Evolutionary conservation across 2,888 invertebrate species (phyloP).

Genomic region (Mythimna lalbum): DNA sequence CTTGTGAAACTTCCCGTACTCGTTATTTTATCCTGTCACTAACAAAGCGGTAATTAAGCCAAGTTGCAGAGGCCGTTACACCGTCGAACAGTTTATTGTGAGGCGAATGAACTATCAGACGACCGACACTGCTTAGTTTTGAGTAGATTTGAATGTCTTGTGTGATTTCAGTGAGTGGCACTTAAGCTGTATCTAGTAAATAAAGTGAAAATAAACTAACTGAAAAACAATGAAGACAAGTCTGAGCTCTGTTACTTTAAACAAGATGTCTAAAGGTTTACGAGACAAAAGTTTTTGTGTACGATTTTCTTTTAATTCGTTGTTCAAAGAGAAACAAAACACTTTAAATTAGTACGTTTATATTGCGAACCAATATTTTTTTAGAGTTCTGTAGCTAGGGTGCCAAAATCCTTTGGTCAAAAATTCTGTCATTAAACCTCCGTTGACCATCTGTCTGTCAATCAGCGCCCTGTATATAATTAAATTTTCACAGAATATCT

Average conservation of each 20-base stretch:
- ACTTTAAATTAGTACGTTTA: too few relatives aligned
- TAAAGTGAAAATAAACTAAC: slow-evolving; percentile 3
- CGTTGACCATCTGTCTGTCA: too few relatives aligned
- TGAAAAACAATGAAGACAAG: slow-evolving; percentile 12
- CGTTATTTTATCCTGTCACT: slow-evolving; percentile 55
- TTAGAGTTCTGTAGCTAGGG: too few relatives aligned
- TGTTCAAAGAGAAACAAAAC: background rate
- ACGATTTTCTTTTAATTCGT: background rate
- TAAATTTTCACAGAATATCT: too few relatives aligned
- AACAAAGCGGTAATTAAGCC: slow-evolving; percentile 55
- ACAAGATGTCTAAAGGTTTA: background rate
- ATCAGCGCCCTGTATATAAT: too few relatives aligned
- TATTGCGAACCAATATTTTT: too few relatives aligned
- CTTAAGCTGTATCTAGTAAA: slow-evolving; percentile 1
- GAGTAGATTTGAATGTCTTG: slow-evolving; percentile 8
- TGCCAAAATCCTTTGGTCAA: too few relatives aligned
- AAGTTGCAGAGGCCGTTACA: slow-evolving; percentile 45
- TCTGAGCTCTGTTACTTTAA: background rate
- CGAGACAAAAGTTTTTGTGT: background rate
- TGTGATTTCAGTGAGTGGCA: background rate
- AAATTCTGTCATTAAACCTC: too few relatives aligned
- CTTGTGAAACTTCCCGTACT: slow-evolving; percentile 48
- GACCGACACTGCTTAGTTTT: slow-evolving; percentile 7
- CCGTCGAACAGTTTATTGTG: slow-evolving; percentile 39
- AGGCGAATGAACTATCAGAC: slow-evolving; percentile 52